These are phyloP conservation scores for Pelobates fuscus DNA, from an alignment of 2,113 vertebrate genomes.

Conservation along the genomic window DNA sequence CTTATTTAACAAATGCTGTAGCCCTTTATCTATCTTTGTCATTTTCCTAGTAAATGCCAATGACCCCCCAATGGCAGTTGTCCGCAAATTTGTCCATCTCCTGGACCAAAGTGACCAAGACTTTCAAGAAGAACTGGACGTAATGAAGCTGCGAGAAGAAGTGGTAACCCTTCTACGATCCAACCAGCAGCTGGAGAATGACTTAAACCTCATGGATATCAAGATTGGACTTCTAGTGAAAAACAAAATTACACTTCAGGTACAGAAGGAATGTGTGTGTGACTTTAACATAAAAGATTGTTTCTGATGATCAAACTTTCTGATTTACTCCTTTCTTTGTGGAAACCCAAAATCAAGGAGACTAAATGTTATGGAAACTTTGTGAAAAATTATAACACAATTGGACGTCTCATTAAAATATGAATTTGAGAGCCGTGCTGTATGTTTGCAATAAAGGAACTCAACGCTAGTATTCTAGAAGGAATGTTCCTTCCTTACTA, in stretches of 20 bases:
- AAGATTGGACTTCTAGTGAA: conserved; percentile 97
- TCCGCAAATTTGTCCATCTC: conserved; percentile 96
- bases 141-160: conserved; percentile 92
- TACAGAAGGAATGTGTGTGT: no score
- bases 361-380: no score
- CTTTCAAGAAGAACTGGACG: conserved; percentile 94
- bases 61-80: conserved; percentile 91
- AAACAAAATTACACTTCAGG: conserved; percentile 95
- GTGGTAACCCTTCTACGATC: conserved; percentile 95
- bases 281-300: no score
- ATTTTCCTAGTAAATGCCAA: conserved; percentile 76
- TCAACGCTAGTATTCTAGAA: no score
- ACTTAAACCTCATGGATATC: conserved; percentile 98
- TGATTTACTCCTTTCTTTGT: no score
- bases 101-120: conserved; percentile 97
- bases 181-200: conserved; percentile 95
- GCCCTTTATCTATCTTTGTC: neutral
- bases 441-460: no score
- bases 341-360: no score
- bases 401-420: no score
- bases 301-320: no score
- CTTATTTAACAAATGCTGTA: neutral
- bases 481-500: no score
- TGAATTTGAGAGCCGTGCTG: no score
- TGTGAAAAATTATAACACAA: no score